A percentile compares a stretch with the other conserved stretches of the same genome.
Evolutionary conservation across 2,113 vertebrate species (phyloP).

Genomic region (Daphoenositta chrysoptera): DNA sequence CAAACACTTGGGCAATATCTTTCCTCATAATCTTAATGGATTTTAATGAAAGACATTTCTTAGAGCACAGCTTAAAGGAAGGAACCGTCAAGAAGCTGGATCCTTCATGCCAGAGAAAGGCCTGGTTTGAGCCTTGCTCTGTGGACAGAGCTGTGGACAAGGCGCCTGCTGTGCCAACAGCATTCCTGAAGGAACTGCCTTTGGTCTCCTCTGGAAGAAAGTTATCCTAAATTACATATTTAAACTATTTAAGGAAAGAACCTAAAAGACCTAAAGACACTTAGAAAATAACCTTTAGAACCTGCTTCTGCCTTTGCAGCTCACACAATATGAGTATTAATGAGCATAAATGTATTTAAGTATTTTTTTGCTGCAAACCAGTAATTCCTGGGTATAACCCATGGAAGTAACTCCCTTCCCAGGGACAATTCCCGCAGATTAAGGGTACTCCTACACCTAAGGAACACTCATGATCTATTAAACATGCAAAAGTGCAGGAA

Average conservation of each 20-base stretch:
- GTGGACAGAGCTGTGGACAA: background rate
- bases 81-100: background rate
- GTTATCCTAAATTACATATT: background rate
- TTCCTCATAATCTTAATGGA: background rate
- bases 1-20: background rate
- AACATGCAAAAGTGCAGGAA: background rate
- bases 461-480: background rate
- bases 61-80: background rate
- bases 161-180: background rate
- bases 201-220: background rate
- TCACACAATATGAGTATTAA: background rate
- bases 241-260: background rate
- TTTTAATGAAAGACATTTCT: background rate
- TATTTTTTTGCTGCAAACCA: background rate
- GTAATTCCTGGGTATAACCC: background rate
- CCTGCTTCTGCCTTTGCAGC: background rate
- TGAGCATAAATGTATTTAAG: background rate
- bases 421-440: background rate
- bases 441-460: background rate
- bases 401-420: background rate
- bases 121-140: background rate
- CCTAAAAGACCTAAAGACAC: background rate
- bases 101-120: background rate
- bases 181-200: background rate
- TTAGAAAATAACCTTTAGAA: background rate